These are phyloP conservation scores for Urocynchramus pylzowi DNA, from an alignment of 2,113 vertebrate species.

Conservation along the genomic window DNA sequence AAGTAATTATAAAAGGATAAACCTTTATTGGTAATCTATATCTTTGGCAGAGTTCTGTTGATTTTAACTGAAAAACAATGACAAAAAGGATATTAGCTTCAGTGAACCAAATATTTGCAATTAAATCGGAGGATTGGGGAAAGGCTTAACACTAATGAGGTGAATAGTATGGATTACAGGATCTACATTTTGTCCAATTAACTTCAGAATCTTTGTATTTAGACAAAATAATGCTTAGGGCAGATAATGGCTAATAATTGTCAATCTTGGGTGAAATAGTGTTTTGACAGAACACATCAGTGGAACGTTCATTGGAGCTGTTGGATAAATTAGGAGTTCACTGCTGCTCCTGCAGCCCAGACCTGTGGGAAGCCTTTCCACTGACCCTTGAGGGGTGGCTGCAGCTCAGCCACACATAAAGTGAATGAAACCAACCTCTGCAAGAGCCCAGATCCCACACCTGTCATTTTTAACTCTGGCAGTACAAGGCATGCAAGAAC, in stretches of 20 bases:
- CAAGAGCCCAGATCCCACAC: not conserved
- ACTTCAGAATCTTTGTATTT: constrained; percentile 45
- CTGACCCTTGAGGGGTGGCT: accelerated
- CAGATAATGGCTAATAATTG: constrained; percentile 54
- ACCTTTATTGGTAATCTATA: constrained; percentile 71
- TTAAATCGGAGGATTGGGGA: constrained; percentile 63
- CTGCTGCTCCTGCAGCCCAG: not conserved
- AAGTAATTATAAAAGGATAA: constrained; percentile 72
- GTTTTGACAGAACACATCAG: not conserved
- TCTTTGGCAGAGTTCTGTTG: constrained; percentile 55
- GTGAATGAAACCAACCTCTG: too few species aligned
- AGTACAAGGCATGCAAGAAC: not conserved
- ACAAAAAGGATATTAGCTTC: constrained; percentile 68
- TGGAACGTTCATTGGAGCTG: not conserved
- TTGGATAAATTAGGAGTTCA: not conserved
- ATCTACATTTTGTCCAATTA: constrained; percentile 57
- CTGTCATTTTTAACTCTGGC: not conserved
- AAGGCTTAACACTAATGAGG: constrained; percentile 68
- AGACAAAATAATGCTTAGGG: constrained; percentile 23
- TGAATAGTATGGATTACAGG: constrained; percentile 59
- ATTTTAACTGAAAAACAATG: constrained; percentile 69
- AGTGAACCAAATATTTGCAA: constrained; percentile 63
- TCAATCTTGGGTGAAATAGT: not conserved
- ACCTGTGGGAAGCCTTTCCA: accelerated
- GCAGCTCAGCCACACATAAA: accelerated